Evolutionary conservation across 2,113 vertebrate species (phyloP).

Genomic region (Microtus montanus): DNA sequence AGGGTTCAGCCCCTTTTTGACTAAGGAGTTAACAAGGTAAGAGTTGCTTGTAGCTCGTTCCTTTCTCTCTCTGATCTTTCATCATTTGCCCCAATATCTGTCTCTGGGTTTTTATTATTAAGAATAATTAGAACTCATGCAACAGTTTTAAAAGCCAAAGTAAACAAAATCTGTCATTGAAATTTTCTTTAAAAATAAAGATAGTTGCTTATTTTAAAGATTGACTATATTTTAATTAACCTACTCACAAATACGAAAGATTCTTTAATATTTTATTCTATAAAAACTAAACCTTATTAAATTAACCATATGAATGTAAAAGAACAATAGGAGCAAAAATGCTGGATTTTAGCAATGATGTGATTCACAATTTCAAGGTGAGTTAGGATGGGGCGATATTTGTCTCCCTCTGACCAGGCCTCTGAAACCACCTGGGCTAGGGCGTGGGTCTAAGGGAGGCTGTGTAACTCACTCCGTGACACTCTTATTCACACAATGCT

Average conservation of each 20-base stretch:
- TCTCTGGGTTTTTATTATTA: no score
- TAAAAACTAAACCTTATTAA: constrained; percentile 48
- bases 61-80: no score
- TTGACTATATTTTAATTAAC: constrained; percentile 57
- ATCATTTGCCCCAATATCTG: no score
- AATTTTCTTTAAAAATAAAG: constrained; percentile 46
- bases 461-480: constrained; percentile 58
- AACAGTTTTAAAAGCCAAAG: constrained; percentile 8
- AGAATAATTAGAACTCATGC: no score
- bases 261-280: constrained; percentile 31
- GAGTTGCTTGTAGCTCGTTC: no score
- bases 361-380: constrained; percentile 24
- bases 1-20: no score
- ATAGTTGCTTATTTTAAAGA: constrained; percentile 54
- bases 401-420: constrained; percentile 27
- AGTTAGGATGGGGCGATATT: background rate
- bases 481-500: constrained; percentile 62
- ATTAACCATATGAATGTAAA: constrained; percentile 15
- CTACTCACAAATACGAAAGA: constrained; percentile 60
- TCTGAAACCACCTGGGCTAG: background rate
- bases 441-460: constrained; percentile 21
- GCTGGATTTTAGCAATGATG: background rate
- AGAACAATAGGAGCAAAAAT: background rate
- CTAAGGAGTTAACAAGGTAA: no score
- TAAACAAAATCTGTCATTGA: constrained; percentile 29